These are phyloP conservation scores for Rhyacophila brunnea DNA, from an alignment of 1,140 invertebrate species.

Conservation along the genomic window DNA sequence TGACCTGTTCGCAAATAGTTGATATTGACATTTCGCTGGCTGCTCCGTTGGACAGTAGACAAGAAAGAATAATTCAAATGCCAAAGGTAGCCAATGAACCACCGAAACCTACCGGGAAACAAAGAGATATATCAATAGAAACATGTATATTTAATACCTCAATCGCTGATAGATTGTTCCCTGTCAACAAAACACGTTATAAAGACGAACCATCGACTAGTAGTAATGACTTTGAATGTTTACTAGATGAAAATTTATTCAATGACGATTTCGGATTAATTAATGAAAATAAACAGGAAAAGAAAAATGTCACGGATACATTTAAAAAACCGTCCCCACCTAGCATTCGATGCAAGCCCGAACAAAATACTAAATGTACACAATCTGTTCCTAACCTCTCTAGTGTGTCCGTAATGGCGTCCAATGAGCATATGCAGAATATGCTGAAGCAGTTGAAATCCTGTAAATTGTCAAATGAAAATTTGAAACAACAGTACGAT, in stretches of 20 bases:
- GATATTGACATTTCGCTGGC: neutral
- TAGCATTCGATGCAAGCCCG: neutral
- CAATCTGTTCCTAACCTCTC: neutral
- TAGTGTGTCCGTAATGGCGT: neutral
- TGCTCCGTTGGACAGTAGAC: conserved; percentile 13
- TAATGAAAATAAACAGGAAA: neutral
- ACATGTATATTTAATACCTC: no score
- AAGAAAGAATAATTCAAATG: conserved; percentile 39
- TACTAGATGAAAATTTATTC: neutral
- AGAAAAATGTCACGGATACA: neutral
- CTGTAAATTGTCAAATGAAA: conserved; percentile 42
- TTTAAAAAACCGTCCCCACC: neutral
- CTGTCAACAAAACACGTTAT: no score
- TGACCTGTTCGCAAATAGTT: conserved; percentile 40
- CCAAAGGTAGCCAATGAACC: neutral
- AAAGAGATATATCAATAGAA: no score
- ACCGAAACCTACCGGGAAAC: neutral
- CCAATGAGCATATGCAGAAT: conserved; percentile 7
- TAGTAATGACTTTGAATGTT: no score
- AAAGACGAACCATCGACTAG: no score
- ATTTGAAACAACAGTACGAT: conserved; percentile 47
- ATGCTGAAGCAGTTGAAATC: conserved; percentile 14
- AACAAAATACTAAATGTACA: neutral
- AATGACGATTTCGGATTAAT: neutral
- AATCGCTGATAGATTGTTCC: no score